These are phyloP conservation scores for Apoda limacodes DNA, from an alignment of 2,888 invertebrate genomes.

Conservation along the genomic window DNA sequence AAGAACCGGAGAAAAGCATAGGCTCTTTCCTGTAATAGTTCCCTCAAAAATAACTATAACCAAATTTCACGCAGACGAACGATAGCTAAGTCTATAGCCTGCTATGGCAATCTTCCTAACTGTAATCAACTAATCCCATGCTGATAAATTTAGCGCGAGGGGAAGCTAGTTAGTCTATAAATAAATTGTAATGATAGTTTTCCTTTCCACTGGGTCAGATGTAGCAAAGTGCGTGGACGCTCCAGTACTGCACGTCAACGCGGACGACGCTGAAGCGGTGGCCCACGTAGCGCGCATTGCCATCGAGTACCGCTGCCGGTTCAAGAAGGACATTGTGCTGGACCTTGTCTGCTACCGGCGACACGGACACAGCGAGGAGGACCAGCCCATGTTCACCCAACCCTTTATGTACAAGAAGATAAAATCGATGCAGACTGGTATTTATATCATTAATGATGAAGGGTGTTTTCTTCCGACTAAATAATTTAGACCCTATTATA, in stretches of 20 bases:
- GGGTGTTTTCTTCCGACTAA: background rate
- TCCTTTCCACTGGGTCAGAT: no score
- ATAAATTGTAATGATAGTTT: no score
- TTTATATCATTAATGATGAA: background rate
- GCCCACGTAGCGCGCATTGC: constrained; percentile 90
- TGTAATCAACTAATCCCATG: no score
- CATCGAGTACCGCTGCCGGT: constrained; percentile 88
- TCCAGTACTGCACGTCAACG: constrained; percentile 95
- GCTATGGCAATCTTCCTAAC: no score
- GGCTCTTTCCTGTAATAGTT: no score
- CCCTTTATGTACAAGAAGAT: constrained; percentile 95
- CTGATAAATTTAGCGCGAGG: background rate
- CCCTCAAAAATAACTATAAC: no score
- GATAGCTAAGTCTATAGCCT: no score
- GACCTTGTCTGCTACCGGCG: constrained; percentile 89
- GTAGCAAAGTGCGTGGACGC: constrained; percentile 92
- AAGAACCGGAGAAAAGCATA: no score
- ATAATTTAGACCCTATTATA: background rate
- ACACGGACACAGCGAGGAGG: constrained; percentile 93
- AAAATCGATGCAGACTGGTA: constrained; percentile 69
- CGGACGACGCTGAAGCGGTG: constrained; percentile 94
- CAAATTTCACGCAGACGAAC: no score
- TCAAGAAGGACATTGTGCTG: constrained; percentile 88
- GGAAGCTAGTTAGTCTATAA: no score
- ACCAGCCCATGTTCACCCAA: constrained; percentile 96